Percentiles rank a stretch among this genome's conserved stretches.
Evolutionary conservation across 53 echinoderm and acorn worm species (phyloP).

Genomic region (Mesocentrotus franciscanus): DNA sequence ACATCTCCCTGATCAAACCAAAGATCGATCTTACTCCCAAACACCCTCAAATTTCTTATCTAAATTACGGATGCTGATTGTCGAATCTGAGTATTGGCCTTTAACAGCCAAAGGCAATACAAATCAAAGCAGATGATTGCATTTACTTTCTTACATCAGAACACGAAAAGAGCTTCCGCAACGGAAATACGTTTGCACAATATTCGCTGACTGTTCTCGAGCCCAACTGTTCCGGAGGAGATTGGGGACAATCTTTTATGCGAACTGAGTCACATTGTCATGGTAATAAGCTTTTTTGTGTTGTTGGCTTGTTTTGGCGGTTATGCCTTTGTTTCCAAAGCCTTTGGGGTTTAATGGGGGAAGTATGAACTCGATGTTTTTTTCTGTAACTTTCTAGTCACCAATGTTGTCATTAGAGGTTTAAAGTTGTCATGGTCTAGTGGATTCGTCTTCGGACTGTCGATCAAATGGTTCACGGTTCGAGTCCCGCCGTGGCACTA

Average conservation of each 20-base stretch:
- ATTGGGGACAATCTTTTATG: not conserved
- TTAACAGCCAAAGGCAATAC: not conserved
- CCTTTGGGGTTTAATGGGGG: not conserved
- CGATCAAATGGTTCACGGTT: too few species aligned
- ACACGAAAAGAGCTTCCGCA: constrained; percentile 22
- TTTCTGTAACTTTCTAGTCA: not conserved
- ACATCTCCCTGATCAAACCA: too few species aligned
- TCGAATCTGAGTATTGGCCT: not conserved
- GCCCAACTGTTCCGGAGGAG: constrained; percentile 17
- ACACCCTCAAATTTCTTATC: too few species aligned
- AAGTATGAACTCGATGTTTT: not conserved
- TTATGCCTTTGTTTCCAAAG: not conserved
- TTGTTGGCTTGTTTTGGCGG: not conserved
- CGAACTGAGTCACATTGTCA: constrained; percentile 12
- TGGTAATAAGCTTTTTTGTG: constrained; percentile 8
- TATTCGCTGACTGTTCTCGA: not conserved
- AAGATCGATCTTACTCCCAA: too few species aligned
- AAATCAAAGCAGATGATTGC: not conserved
- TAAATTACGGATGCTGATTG: too few species aligned
- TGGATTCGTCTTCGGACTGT: too few species aligned
- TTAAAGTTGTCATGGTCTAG: too few species aligned
- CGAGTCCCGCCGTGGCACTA: too few species aligned
- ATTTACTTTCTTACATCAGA: constrained; percentile 2
- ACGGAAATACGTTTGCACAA: not conserved
- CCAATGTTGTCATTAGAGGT: too few species aligned